phyloP scores from a whole-genome alignment of 2,797 vertebrate species.

The Novumbra hubbsi region DNA sequence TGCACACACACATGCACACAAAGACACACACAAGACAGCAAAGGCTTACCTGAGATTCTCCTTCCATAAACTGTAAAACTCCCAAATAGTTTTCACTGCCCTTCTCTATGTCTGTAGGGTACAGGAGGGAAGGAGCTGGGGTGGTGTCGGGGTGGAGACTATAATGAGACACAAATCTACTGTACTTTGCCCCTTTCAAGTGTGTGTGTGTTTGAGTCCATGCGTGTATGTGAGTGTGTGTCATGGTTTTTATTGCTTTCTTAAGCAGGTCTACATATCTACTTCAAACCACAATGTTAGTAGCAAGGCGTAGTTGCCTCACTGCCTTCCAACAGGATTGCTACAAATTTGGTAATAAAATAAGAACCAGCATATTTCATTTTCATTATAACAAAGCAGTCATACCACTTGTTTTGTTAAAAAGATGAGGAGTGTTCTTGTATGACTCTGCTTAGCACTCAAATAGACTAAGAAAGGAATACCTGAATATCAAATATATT shows the following conservation, averaged over 20 bases:
- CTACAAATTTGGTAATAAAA: background rate
- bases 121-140: background rate
- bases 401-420: too few species aligned
- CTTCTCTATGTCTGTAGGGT: background rate
- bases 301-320: background rate
- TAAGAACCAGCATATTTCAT: background rate
- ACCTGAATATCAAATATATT: too few species aligned
- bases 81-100: background rate
- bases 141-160: background rate
- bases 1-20: background rate
- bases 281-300: background rate
- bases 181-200: conserved; percentile 2
- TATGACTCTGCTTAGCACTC: too few species aligned
- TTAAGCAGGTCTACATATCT: background rate
- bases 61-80: conserved; percentile 12
- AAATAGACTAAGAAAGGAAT: too few species aligned
- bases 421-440: too few species aligned
- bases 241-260: background rate
- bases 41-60: conserved; percentile 51
- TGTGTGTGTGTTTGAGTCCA: conserved; percentile 46
- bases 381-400: too few species aligned
- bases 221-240: conserved; percentile 25
- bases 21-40: conserved; percentile 12
- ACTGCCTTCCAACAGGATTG: background rate
- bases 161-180: background rate